A percentile compares a stretch with the other conserved stretches of the same genome.
Conservation (phyloP, 2,797 vertebrate species). For the Microctenopoma steveboyesi region DNA sequence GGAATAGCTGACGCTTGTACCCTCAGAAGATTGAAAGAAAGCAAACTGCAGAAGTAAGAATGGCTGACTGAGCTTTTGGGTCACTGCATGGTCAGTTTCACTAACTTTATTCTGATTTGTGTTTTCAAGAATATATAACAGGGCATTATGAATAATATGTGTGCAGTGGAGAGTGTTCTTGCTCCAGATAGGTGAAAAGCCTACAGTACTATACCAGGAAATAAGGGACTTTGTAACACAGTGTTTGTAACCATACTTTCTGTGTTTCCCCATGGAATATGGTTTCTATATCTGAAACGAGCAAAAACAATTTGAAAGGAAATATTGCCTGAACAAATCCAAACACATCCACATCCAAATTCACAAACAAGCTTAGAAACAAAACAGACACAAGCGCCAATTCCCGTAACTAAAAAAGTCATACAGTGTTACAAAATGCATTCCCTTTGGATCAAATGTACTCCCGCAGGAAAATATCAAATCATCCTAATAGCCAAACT, state of each 20-base stretch:
- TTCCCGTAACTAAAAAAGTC: slow-evolving; percentile 50
- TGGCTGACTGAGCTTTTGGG: slow-evolving; percentile 77
- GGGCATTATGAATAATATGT: slow-evolving; percentile 63
- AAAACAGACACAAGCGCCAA: slow-evolving; percentile 50
- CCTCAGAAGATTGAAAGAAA: slow-evolving; percentile 78
- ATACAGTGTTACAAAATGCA: slow-evolving; percentile 51
- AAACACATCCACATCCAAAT: slow-evolving; percentile 27
- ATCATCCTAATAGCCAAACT: slow-evolving; percentile 77
- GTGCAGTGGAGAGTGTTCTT: slow-evolving; percentile 39
- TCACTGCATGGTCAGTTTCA: slow-evolving; percentile 79
- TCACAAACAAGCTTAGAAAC: slow-evolving; percentile 49
- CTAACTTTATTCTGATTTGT: slow-evolving; percentile 72
- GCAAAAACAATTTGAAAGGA: slow-evolving; percentile 47
- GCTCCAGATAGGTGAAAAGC: slow-evolving; percentile 35
- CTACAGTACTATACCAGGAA: slow-evolving; percentile 31
- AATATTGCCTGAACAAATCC: slow-evolving; percentile 55
- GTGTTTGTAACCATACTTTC: slow-evolving; percentile 39
- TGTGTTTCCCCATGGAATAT: slow-evolving; percentile 17
- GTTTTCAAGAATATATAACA: slow-evolving; percentile 70
- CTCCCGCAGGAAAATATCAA: slow-evolving; percentile 73
- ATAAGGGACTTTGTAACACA: slow-evolving; percentile 36
- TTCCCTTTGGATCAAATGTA: slow-evolving; percentile 66
- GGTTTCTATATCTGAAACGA: slow-evolving; percentile 23
- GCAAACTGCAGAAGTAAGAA: slow-evolving; percentile 61
- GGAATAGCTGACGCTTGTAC: slow-evolving; percentile 83